phyloP scores from a whole-genome alignment of 2,113 vertebrate genomes.

The Antennarius striatus region DNA sequence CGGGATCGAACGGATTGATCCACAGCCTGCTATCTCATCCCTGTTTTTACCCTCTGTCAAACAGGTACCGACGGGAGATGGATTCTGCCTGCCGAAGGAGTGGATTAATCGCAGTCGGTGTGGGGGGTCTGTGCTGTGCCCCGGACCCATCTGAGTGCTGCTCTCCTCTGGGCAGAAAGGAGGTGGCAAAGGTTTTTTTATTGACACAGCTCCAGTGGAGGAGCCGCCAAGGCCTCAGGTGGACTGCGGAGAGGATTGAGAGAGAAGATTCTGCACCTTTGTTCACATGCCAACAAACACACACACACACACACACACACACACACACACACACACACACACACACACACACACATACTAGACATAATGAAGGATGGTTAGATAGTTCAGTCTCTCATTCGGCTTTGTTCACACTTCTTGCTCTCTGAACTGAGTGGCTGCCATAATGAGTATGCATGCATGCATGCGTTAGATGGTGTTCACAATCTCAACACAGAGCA shows the following conservation, averaged over 20 bases:
- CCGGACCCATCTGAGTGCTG: conserved; percentile 41
- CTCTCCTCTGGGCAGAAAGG: conserved; percentile 59
- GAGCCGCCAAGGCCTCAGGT: conserved; percentile 49
- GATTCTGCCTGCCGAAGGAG: conserved; percentile 77
- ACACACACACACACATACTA: neutral
- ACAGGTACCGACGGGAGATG: conserved; percentile 78
- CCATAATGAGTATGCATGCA: conserved; percentile 68
- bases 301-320: conserved; percentile 3
- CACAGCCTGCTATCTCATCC: conserved; percentile 72
- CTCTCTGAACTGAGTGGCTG: conserved; percentile 49
- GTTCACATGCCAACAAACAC: conserved; percentile 5
- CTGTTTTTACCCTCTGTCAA: conserved; percentile 82
- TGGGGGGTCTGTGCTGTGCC: conserved; percentile 25
- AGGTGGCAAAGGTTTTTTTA: conserved; percentile 56
- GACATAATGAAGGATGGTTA: conserved; percentile 54
- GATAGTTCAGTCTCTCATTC: conserved; percentile 53
- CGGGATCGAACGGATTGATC: conserved; percentile 82
- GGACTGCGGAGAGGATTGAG: conserved; percentile 37
- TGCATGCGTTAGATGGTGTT: conserved; percentile 56
- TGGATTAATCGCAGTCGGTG: conserved; percentile 77
- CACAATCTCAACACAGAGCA: conserved; percentile 59
- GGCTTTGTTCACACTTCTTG: conserved; percentile 59
- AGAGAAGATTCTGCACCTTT: conserved; percentile 27
- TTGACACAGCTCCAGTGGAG: conserved; percentile 61
- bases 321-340: neutral